Evolutionary conservation across 2,113 vertebrate species (phyloP).

Genomic region (cat (Felis catus)): F.catus_Fca126_mat1.0 CM031411.1:89314001-89314500

Average conservation of each 20-base stretch:
- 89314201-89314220: background rate
- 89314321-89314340: background rate
- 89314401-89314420: background rate
- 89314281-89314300: background rate
- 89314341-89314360: background rate
- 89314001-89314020: background rate
- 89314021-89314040: background rate
- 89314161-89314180: background rate
- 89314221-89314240: background rate
- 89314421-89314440: background rate
- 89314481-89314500: slow-evolving; percentile 15
- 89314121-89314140: background rate
- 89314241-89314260: background rate
- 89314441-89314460: background rate
- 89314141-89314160: background rate
- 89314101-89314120: background rate
- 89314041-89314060: background rate
- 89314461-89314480: background rate
- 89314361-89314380: background rate
- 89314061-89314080: background rate
- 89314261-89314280: background rate
- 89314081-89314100: background rate
- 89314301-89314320: background rate
- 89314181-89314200: background rate
- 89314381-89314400: background rate